phyloP scores from a whole-genome alignment of 1,140 invertebrate genomes.

The Bombus waltoni region DNA sequence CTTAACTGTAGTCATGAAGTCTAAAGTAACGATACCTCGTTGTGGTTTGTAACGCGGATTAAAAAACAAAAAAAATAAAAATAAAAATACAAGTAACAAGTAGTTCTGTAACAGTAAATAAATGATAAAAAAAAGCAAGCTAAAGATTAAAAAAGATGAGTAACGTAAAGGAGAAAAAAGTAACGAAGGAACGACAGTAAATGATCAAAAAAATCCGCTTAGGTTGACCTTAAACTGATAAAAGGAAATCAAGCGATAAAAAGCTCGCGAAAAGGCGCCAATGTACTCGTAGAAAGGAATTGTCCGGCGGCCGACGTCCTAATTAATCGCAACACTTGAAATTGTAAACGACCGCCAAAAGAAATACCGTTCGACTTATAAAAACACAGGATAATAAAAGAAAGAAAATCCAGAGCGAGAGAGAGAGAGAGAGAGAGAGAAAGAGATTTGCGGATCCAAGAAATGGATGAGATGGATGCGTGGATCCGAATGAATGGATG shows the following conservation, averaged over 20 bases:
- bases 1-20: conserved; percentile 75
- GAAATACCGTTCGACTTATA: conserved; percentile 18
- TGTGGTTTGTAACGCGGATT: conserved; percentile 59
- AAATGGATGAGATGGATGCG: conserved; percentile 44
- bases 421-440: background rate
- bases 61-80: conserved; percentile 8
- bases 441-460: conserved; percentile 28
- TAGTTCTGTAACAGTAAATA: conserved; percentile 53
- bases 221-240: conserved; percentile 30
- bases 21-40: conserved; percentile 70
- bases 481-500: conserved; percentile 38
- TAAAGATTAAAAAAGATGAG: background rate
- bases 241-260: background rate
- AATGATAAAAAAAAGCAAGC: background rate
- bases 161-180: background rate
- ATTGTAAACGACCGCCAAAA: conserved; percentile 41
- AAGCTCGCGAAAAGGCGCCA: conserved; percentile 24
- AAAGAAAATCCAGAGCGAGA: background rate
- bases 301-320: conserved; percentile 51
- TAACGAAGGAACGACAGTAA: conserved; percentile 19
- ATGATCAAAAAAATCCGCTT: conserved; percentile 44
- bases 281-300: conserved; percentile 44
- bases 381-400: conserved; percentile 27
- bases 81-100: conserved; percentile 26
- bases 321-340: conserved; percentile 39